phyloP scores from a whole-genome alignment of 1,140 invertebrate species.

The Papilio aristodemus region DNA sequence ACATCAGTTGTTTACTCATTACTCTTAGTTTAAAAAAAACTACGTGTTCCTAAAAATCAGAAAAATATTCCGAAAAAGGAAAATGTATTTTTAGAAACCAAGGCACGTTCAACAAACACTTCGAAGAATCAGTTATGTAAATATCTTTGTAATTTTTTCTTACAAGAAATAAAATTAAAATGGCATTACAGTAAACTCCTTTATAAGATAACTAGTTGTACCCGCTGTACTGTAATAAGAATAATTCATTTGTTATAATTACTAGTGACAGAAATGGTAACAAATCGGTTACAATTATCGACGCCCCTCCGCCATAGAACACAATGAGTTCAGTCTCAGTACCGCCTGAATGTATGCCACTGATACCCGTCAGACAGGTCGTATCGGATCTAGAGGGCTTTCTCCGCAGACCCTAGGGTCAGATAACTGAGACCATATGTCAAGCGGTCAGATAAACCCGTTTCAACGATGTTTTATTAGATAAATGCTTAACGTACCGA shows the following conservation, averaged over 20 bases:
- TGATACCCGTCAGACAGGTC: conserved; percentile 19
- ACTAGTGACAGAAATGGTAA: no score
- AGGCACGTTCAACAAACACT: not conserved
- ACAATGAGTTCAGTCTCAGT: conserved; percentile 15
- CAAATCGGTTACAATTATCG: conserved; percentile 16
- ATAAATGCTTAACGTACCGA: not conserved
- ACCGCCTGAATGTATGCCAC: conserved; percentile 13
- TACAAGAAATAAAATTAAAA: not conserved
- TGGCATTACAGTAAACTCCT: not conserved
- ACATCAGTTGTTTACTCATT: no score
- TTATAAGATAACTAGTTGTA: no score
- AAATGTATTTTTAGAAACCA: conserved; percentile 1
- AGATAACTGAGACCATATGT: conserved; percentile 31
- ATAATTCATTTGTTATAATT: no score
- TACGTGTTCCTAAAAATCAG: no score
- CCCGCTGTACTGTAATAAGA: no score
- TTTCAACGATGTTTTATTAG: conserved; percentile 5
- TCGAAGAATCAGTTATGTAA: not conserved
- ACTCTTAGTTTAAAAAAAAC: no score
- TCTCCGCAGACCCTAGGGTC: conserved; percentile 29
- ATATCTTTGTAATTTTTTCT: not conserved
- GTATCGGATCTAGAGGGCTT: conserved; percentile 32
- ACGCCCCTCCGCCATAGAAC: not conserved
- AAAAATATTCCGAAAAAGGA: not conserved
- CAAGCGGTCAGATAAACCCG: conserved; percentile 22